Conservation (phyloP, 1,140 invertebrate genomes). For the Reticulitermes speratus region DNA sequence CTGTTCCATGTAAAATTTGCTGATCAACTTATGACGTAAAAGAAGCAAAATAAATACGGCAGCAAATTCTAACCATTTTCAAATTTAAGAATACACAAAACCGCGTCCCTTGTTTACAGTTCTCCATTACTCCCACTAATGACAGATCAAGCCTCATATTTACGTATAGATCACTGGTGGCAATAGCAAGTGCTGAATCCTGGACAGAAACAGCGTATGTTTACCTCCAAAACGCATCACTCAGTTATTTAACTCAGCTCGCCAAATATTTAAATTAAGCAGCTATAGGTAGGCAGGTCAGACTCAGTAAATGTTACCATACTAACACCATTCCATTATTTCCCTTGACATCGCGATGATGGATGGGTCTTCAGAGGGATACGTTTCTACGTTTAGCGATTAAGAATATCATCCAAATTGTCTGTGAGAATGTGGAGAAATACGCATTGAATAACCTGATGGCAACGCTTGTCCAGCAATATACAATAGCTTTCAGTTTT, state of each 20-base stretch:
- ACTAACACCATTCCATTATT: conserved; percentile 5
- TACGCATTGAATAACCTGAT: background rate
- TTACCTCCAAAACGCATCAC: background rate
- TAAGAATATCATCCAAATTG: conserved; percentile 4
- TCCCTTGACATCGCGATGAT: background rate
- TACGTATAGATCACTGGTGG: background rate
- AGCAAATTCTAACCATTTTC: background rate
- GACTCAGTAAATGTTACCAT: background rate
- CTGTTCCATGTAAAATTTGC: too few species aligned
- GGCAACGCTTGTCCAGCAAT: background rate
- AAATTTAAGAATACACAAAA: background rate
- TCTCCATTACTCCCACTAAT: background rate
- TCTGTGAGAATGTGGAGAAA: background rate
- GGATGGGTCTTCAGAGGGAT: background rate
- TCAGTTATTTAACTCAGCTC: background rate
- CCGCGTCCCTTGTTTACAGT: background rate
- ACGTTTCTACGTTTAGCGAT: background rate
- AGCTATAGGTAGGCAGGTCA: background rate
- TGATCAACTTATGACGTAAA: too few species aligned
- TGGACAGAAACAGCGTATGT: background rate
- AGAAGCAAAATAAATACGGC: background rate
- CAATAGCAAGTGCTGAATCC: background rate
- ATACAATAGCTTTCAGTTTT: too few species aligned
- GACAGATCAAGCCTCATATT: background rate
- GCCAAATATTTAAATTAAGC: conserved; percentile 13